These are phyloP conservation scores for Ectemnius continuus DNA, from an alignment of 2,888 invertebrate genomes.

Conservation along the genomic window DNA sequence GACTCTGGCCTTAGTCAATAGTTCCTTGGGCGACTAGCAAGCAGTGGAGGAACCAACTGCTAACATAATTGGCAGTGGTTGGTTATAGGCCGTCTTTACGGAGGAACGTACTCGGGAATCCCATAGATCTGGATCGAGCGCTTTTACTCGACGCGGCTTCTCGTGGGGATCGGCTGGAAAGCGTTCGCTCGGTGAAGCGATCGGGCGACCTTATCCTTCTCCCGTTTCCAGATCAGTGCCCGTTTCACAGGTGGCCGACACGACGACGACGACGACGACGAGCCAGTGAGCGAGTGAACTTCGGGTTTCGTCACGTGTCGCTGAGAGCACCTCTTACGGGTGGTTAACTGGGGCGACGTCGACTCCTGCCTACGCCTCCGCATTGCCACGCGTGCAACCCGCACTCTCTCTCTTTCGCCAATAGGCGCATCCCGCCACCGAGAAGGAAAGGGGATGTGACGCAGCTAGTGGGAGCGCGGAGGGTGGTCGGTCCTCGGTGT, in stretches of 20 bases:
- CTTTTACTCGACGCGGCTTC: background rate
- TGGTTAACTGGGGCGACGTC: constrained; percentile 58
- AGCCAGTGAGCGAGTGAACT: constrained; percentile 12
- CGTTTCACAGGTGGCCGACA: constrained; percentile 59
- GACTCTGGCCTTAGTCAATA: background rate
- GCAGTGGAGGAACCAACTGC: background rate
- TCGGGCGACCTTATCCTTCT: constrained; percentile 59
- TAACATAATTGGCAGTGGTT: background rate
- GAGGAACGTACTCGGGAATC: constrained; percentile 1
- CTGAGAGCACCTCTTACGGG: constrained; percentile 48
- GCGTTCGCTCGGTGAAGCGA: constrained; percentile 39
- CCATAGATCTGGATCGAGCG: background rate
- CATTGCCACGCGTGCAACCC: constrained; percentile 54
- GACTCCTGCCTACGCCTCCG: constrained; percentile 60
- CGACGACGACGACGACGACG: constrained; percentile 36
- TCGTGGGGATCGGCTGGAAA: constrained; percentile 27
- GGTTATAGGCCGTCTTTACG: background rate
- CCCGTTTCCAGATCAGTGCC: constrained; percentile 55
- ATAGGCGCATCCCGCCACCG: background rate
- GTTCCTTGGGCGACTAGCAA: background rate
- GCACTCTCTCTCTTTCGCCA: constrained; percentile 22
- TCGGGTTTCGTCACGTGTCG: constrained; percentile 58
- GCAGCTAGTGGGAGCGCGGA: constrained; percentile 26
- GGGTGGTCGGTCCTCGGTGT: constrained; percentile 50
- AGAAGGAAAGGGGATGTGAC: constrained; percentile 30